Percentiles rank a stretch among this genome's conserved stretches.
These are phyloP conservation scores for Oophaga sylvatica DNA, from an alignment of 2,797 vertebrate genomes.

Conservation along the genomic window DNA sequence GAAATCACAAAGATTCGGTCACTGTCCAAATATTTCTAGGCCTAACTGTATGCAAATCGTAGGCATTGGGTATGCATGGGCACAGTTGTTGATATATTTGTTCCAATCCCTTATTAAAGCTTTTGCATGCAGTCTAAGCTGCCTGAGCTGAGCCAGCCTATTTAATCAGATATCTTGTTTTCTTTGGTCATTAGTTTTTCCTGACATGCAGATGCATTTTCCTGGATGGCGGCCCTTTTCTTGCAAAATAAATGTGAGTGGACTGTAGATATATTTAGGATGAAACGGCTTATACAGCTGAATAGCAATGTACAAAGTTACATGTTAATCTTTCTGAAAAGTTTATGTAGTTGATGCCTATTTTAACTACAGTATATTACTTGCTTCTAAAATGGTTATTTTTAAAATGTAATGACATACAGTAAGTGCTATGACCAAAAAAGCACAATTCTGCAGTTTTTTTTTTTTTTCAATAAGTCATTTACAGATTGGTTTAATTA, in stretches of 20 bases:
- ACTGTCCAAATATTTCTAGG: too few species aligned
- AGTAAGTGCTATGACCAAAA: too few species aligned
- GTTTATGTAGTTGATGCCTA: neutral
- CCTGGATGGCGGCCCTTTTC: conserved; percentile 1
- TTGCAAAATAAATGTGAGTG: conserved; percentile 6
- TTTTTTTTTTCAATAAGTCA: too few species aligned
- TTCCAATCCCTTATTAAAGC: conserved; percentile 34
- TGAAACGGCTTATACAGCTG: neutral
- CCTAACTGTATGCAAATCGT: conserved; percentile 3
- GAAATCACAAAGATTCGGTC: too few species aligned
- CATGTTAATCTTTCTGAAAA: conserved; percentile 4
- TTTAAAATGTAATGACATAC: neutral
- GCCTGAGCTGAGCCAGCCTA: conserved; percentile 1
- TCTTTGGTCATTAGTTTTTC: conserved; percentile 41
- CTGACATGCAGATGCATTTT: conserved; percentile 47
- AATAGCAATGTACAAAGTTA: conserved; percentile 28
- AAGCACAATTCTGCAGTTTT: too few species aligned
- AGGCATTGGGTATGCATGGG: conserved; percentile 31
- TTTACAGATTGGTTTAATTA: too few species aligned
- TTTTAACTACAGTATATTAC: neutral
- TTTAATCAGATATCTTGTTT: conserved; percentile 38
- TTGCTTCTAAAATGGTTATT: neutral
- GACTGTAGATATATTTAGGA: conserved; percentile 31
- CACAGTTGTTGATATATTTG: conserved; percentile 36
- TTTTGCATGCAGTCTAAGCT: conserved; percentile 37